These are phyloP conservation scores for Ephestia elutella DNA, from an alignment of 1,140 invertebrate species.

Conservation along the genomic window DNA sequence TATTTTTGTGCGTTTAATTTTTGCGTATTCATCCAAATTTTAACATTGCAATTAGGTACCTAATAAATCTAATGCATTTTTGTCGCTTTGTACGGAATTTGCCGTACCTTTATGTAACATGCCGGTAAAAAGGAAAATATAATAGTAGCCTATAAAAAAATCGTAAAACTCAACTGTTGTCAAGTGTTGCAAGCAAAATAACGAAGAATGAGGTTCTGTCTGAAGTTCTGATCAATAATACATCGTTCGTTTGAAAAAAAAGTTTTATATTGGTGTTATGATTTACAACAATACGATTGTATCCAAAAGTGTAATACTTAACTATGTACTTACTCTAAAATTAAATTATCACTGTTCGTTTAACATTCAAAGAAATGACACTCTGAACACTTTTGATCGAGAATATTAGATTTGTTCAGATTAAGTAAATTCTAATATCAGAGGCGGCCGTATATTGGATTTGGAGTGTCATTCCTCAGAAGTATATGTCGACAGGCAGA, in stretches of 20 bases:
- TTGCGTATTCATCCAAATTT: too few relatives aligned
- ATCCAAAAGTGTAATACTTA: constrained; percentile 50
- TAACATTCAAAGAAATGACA: constrained; percentile 6
- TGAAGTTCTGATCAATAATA: not conserved
- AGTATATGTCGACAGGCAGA: not conserved
- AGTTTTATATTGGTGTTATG: constrained; percentile 50
- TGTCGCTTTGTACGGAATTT: too few relatives aligned
- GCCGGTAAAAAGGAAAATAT: too few relatives aligned
- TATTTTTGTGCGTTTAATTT: too few relatives aligned
- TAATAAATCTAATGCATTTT: too few relatives aligned
- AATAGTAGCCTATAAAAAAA: too few relatives aligned
- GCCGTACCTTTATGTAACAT: too few relatives aligned
- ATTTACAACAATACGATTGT: constrained; percentile 55
- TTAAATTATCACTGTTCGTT: constrained; percentile 38
- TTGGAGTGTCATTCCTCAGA: not conserved
- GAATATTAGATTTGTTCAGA: too few relatives aligned
- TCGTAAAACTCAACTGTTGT: too few relatives aligned
- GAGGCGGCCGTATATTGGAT: not conserved
- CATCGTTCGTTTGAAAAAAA: constrained; percentile 31
- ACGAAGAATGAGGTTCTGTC: too few relatives aligned
- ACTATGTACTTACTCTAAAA: constrained; percentile 42
- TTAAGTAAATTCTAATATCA: not conserved
- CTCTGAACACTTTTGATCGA: not conserved
- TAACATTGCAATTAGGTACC: too few relatives aligned
- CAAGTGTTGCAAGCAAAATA: too few relatives aligned